Evolutionary conservation across 1,140 invertebrate species (phyloP).

Genomic region (Stegodyphus dumicola): DNA sequence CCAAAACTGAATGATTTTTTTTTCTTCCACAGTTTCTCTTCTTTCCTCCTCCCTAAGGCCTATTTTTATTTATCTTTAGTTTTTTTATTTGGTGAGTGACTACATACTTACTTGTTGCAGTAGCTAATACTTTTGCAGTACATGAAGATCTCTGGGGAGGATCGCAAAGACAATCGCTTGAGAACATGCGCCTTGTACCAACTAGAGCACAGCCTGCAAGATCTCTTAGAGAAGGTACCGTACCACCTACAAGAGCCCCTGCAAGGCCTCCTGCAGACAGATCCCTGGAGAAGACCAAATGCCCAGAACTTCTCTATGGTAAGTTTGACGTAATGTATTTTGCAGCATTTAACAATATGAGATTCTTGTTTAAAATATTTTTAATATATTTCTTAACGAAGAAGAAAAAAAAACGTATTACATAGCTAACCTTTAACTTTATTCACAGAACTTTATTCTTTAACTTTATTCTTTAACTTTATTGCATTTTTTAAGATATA

Average conservation of each 20-base stretch:
- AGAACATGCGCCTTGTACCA: slow-evolving; percentile 67
- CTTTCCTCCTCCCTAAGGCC: too few relatives aligned
- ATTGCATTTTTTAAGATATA: too few relatives aligned
- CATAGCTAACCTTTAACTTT: too few relatives aligned
- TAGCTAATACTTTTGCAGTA: slow-evolving; percentile 51
- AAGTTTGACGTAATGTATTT: slow-evolving; percentile 65
- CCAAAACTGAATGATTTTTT: too few relatives aligned
- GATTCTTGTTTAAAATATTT: too few relatives aligned
- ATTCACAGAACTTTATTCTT: too few relatives aligned
- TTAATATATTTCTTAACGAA: too few relatives aligned
- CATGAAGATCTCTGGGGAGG: slow-evolving; percentile 53
- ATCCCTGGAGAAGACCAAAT: slow-evolving; percentile 83
- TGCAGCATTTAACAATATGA: too few relatives aligned
- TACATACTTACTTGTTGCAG: slow-evolving; percentile 31
- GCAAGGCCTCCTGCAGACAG: slow-evolving; percentile 82
- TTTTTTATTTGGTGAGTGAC: not conserved
- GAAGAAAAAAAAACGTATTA: too few relatives aligned
- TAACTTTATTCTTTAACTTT: too few relatives aligned
- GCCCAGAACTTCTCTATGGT: slow-evolving; percentile 90
- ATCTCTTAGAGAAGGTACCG: slow-evolving; percentile 82
- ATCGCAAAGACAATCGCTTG: slow-evolving; percentile 40
- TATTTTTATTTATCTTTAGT: too few relatives aligned
- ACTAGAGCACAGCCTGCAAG: slow-evolving; percentile 83
- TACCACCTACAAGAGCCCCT: slow-evolving; percentile 87
- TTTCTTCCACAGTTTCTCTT: too few relatives aligned